phyloP scores from a whole-genome alignment of 2,113 vertebrate genomes.

The Gobius niger region DNA sequence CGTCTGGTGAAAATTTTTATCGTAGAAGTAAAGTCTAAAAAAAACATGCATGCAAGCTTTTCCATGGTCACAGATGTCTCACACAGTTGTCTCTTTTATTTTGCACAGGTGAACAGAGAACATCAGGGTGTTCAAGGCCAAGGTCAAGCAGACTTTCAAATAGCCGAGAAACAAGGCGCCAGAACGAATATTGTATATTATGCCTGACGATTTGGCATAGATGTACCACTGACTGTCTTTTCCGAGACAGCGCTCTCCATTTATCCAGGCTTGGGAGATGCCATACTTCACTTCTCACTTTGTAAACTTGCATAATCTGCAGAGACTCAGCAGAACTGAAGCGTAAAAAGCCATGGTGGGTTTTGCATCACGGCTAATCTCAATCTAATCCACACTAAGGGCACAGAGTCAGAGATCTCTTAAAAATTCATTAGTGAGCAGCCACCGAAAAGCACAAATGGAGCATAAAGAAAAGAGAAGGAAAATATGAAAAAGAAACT shows the following conservation, averaged over 20 bases:
- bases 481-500: constrained; percentile 48
- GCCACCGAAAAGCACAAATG: constrained; percentile 45
- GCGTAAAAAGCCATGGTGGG: constrained; percentile 24
- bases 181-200: not conserved
- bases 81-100: constrained; percentile 8
- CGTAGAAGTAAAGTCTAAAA: not conserved
- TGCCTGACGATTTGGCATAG: not conserved
- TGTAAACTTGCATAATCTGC: not conserved
- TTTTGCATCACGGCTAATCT: constrained; percentile 47
- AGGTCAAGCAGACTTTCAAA: constrained; percentile 13
- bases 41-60: not conserved
- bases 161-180: not conserved
- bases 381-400: constrained; percentile 37
- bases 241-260: no score
- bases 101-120: constrained; percentile 32
- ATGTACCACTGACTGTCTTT: not conserved
- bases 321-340: not conserved
- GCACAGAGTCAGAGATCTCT: constrained; percentile 30
- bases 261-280: not conserved
- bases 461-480: constrained; percentile 17
- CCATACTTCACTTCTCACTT: not conserved
- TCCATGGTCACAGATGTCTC: constrained; percentile 28
- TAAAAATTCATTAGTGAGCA: constrained; percentile 59
- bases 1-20: not conserved
- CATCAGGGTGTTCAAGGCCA: not conserved